Evolutionary conservation across 2,797 vertebrate genomes (phyloP), one percentile per base, ranked within the genome.

Genomic region (Rhabdomys pumilio): DNA sequence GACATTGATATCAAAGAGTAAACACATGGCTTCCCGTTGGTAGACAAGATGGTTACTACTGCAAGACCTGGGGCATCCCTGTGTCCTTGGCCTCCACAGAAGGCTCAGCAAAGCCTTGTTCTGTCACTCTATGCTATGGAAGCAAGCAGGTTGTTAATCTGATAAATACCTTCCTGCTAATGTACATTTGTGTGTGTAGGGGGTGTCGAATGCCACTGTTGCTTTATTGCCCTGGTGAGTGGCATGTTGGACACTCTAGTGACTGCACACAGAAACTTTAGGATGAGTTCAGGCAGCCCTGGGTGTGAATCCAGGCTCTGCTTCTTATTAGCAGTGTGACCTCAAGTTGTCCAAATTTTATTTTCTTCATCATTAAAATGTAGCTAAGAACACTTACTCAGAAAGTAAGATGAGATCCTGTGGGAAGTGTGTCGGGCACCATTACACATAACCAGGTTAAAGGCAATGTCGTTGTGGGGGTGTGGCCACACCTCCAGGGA

Each of bases 141-240:
- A 95, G 50, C 81, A 93, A 94, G 83, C 50, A 38, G 75, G 89
- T 77, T 94, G 95, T 92, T 97, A 93, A 95, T 96, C 91, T 96
- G 93, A 97, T 95, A 93, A 95, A 89, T 50, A 11, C 86, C 79
- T 96, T 95, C 96, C 91, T 97, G 96, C 79, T 82, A 55, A 80
- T 50, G 50, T 73, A 1, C 15, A 9, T 29, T 0, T 44, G 44
- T n/a, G 26, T 82, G 82, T 86, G 63, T n/a, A n/a, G n/a, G 2
- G 73, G 69, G 85, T 65, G 87, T 0, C 34, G 0, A 90, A 13
- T 73, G 81, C 38, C 44, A 44, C 86, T 26, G 89, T 57, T 77
- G 69, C 82, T 57, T 8, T 79, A 47, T 79, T 84, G 80, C 65
- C 77, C 81, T 90, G 77, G 61, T 22, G 22, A 57, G 29, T 55